Conservation (phyloP, 1,140 invertebrate species). For the Drosophila prosaltans region DNA sequence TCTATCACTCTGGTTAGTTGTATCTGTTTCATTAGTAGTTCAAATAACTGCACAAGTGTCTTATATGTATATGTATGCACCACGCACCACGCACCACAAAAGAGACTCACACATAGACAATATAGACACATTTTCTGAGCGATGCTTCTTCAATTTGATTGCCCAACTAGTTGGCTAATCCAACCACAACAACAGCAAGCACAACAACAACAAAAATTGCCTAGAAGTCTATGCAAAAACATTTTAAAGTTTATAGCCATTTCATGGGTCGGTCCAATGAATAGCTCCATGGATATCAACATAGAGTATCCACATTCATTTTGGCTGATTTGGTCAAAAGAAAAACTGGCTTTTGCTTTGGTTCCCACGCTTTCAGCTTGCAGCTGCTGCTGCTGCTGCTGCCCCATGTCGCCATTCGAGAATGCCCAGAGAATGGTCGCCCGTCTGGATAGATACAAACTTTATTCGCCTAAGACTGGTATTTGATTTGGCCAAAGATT, state of each 20-base stretch:
- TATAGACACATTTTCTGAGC: background rate
- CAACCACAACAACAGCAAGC: background rate
- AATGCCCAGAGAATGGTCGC: constrained; percentile 47
- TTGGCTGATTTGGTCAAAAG: background rate
- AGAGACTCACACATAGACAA: no score
- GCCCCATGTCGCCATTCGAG: constrained; percentile 24
- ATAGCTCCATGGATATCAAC: background rate
- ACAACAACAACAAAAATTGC: background rate
- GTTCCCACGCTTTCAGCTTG: constrained; percentile 48
- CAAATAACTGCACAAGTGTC: constrained; percentile 65
- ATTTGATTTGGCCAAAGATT: constrained; percentile 50
- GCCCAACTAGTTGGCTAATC: background rate
- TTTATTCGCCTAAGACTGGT: constrained; percentile 51
- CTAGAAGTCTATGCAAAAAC: background rate
- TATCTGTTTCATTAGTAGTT: constrained; percentile 51
- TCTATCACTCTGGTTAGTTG: background rate
- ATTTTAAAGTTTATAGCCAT: constrained; percentile 24
- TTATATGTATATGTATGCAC: background rate
- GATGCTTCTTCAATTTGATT: constrained; percentile 11
- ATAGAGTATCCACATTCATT: background rate
- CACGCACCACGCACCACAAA: no score
- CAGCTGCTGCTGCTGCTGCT: constrained; percentile 48
- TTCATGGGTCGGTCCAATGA: background rate
- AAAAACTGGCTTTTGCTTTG: constrained; percentile 19
- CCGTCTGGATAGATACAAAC: constrained; percentile 19